phyloP scores from a whole-genome alignment of 2,113 vertebrate genomes.

The Tamias sibiricus region DNA sequence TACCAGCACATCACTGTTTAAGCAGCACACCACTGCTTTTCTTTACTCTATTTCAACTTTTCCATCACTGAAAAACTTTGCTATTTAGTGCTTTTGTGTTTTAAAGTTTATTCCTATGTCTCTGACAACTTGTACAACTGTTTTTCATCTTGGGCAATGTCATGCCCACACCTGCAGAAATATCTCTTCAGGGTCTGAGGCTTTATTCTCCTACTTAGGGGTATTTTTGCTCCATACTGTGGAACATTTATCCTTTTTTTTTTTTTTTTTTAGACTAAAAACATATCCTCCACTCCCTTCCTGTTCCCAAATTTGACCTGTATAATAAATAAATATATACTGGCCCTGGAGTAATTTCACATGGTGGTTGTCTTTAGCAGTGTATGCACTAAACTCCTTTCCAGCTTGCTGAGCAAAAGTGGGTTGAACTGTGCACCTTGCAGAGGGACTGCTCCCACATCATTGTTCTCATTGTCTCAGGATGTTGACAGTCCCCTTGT shows the following conservation, averaged over 20 bases:
- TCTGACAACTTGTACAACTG: neutral
- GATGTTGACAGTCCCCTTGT: neutral
- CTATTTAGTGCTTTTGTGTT: neutral
- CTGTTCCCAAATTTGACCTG: neutral
- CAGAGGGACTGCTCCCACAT: neutral
- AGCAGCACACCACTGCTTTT: neutral
- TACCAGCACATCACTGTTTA: neutral
- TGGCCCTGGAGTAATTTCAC: neutral
- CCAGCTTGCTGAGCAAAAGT: neutral
- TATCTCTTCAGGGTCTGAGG: neutral
- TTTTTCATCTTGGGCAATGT: neutral
- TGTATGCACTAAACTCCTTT: neutral
- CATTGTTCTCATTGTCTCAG: neutral
- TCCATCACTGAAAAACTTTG: neutral
- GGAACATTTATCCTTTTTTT: neutral
- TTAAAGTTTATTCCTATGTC: neutral
- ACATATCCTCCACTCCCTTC: neutral
- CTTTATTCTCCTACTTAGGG: neutral
- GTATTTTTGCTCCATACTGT: neutral
- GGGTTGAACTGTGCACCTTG: neutral
- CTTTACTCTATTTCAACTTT: neutral
- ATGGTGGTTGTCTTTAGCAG: no score
- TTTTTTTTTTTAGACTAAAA: conserved; percentile 1
- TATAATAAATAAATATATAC: neutral
- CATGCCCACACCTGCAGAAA: neutral